Conservation (phyloP, 2,113 vertebrate species). For the Ptilorrhoa leucosticta region DNA sequence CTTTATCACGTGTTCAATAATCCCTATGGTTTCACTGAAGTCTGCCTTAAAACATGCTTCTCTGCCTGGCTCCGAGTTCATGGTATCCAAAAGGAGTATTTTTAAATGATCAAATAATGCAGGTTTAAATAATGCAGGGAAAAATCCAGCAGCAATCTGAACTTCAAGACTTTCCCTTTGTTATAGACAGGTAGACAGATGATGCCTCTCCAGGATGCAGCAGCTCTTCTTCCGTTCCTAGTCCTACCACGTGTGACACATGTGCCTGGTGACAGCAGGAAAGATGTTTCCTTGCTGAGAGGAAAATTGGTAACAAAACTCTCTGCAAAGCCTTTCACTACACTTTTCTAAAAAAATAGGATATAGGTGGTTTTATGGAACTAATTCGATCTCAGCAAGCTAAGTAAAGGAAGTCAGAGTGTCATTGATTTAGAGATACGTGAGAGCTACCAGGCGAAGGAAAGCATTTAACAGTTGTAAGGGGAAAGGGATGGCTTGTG, state of each 20-base stretch:
- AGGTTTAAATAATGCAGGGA: background rate
- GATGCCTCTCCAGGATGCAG: background rate
- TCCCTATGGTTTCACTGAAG: background rate
- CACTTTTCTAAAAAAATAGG: background rate
- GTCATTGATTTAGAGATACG: background rate
- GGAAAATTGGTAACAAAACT: background rate
- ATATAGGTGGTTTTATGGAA: background rate
- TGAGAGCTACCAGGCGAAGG: background rate
- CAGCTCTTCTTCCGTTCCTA: rapidly evolving
- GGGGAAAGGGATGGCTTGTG: background rate
- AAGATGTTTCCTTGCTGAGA: background rate
- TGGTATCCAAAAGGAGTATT: background rate
- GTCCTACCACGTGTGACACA: background rate
- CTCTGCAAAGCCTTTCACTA: background rate
- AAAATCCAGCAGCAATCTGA: background rate
- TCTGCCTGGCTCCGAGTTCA: background rate
- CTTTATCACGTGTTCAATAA: background rate
- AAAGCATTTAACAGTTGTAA: background rate
- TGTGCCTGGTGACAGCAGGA: background rate
- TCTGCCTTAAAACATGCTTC: background rate
- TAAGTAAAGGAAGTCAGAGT: background rate
- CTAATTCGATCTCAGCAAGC: background rate
- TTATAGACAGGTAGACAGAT: background rate
- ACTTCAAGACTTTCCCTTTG: background rate
- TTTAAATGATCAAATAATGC: background rate